Evolutionary conservation across 2,888 invertebrate genomes (phyloP), one percentile per base, ranked within the genome.

Genomic region (Mechanitis mazaeus): DNA sequence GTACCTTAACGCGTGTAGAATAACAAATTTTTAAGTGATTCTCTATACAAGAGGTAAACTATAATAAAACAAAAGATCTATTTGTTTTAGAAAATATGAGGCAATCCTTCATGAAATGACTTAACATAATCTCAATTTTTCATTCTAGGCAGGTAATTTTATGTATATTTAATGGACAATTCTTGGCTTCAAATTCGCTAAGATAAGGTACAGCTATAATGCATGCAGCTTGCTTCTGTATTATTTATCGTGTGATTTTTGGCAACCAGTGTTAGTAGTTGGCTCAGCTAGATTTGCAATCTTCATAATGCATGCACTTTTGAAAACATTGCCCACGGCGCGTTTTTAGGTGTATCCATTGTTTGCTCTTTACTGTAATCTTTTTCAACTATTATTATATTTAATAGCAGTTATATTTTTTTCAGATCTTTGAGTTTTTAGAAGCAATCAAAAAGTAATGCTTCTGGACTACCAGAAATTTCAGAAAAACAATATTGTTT

Each of bases 181-280:
- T 88, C 87, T 90, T 90, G 90, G 90, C 90, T 89, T 90, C 87
- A 89, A 89, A 89, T 87, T 83, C 87, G 80, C 85, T 83, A 87
- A 85, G 90, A 90, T 90, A 90, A 88, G 89, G 88, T 86, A 83
- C 78, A 79, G 80, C 81, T 81, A 87, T 90, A 89, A 89, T 88
- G 88, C 87, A 89, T 87, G 82, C 88, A 86, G 88, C 87, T 84
- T 85, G 86, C 85, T 80, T 77, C 80, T 79, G 81, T 76, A 80
- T 89, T 90, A 89, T 90, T 90, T 89, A 90, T 87, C 80, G 89
- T 84, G 88, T 88, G 87, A 89, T 89, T 90, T 90, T 90, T 89
- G 89, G 89, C 89, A 90, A 87, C 85, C 79, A 79, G 75, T 77
- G 80, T 80, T 78, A 79, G 80, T 76, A 50, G 84, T 86, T 87